phyloP scores from a whole-genome alignment of 2,888 invertebrate species.

The Cephus rjabovi region DNA sequence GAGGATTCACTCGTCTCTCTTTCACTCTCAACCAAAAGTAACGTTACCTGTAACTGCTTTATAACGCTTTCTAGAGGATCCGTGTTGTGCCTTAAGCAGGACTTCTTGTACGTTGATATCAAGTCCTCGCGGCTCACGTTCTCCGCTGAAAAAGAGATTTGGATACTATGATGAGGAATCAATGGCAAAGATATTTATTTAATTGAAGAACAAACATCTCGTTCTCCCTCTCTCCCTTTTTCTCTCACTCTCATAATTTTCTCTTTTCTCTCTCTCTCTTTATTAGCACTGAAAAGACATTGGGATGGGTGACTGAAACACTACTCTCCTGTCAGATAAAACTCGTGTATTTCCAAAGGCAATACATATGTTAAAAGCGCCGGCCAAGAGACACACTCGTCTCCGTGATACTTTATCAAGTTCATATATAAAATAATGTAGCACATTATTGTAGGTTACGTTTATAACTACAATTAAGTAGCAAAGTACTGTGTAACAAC shows the following conservation, averaged over 20 bases:
- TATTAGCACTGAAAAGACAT: neutral
- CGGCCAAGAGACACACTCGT: neutral
- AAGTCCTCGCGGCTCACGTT: constrained; percentile 77
- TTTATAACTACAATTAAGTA: neutral
- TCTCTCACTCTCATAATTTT: neutral
- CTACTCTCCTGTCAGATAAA: constrained; percentile 40
- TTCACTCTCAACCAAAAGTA: neutral
- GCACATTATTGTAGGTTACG: neutral
- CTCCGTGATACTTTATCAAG: neutral
- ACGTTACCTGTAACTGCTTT: constrained; percentile 78
- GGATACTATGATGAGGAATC: constrained; percentile 1
- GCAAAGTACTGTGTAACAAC: neutral
- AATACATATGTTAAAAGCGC: neutral
- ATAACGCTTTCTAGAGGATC: constrained; percentile 77
- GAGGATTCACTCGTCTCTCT: too few relatives aligned
- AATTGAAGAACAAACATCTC: too few relatives aligned
- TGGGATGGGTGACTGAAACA: constrained; percentile 25
- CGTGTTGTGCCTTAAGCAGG: constrained; percentile 80
- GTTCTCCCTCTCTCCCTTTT: neutral
- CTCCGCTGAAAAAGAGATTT: constrained; percentile 70
- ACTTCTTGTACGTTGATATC: constrained; percentile 77
- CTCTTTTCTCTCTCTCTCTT: neutral
- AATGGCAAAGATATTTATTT: too few relatives aligned
- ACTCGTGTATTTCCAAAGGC: constrained; percentile 36
- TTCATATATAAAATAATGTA: neutral